Evolutionary conservation across 2,113 vertebrate species (phyloP), one percentile per base, ranked within the genome.

Genomic region (Cebus imitator): DNA sequence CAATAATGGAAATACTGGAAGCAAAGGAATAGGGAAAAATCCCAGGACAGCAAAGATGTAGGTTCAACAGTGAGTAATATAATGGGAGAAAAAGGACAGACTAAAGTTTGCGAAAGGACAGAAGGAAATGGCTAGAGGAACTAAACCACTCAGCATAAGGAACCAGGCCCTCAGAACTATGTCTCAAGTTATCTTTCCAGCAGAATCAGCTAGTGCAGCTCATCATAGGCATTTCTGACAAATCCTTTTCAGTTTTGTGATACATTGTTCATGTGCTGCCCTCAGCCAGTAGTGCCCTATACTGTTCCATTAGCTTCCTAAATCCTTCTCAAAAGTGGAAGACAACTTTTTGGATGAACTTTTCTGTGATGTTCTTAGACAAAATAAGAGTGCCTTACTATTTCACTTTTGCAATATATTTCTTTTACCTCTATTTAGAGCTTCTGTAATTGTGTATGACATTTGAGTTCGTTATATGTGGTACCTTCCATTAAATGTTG

Each of bases 331-430:
- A 37, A 61, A 5, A 35, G 64, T n/a, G 25, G 25, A 89, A 83
- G 64, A 16, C 13, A 83, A 52, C 30, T 91, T 85, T n/a, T 27
- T 64, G 87, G n/a, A 75, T 89, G 21, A 68, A 30, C 7, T 70
- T 68, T 95, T 73, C 40, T 66, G 35, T 68, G 37, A 10, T 40
- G 3, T 68, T 3, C 35, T 84, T 43, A 83, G 55, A 5, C 23
- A 94, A 90, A 95, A 87, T 66, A 64, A 95, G 45, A 40, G n/a
- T 3, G 85, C 72, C 8, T 90, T 80, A 64, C 3, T 82, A 57
- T 68, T 48, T 1, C 30, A 57, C 18, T 75, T 66, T 90, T 87
- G 2, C 11, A 92, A 45, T 75, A 32, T 94, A 30, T 61, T 55
- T 94, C 37, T 87, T 90, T 4, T 64, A 70, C 20, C 58, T 89